Base-by-base conservation (phyloP, 2,113 vertebrate species). In the Gymnobelideus leadbeateri region DNA sequence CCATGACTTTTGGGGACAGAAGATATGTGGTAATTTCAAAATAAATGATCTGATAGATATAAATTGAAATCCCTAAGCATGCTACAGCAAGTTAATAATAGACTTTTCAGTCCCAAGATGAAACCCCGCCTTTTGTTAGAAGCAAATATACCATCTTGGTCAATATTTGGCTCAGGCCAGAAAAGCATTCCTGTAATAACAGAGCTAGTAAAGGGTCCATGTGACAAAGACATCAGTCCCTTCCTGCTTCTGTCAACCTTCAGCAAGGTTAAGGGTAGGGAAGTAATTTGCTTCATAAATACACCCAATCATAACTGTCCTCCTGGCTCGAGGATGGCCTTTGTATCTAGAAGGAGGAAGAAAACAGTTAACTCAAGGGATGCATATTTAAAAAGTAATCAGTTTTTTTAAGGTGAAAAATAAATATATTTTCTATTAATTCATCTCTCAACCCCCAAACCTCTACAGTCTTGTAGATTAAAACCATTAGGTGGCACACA, bases 91-190 rank as follows among this genome's bases (percentile, higher is more conserved):
- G 90, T 84, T 90, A 90, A 90, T 24, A 90, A 90, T 16, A 93
- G 53, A 89, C 31, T 93, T 19, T 94, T 95, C 49, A 26, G 25
- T 54, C 21, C 54, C 91, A 92, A 92, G 91, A 93, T 51, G 11
- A 94, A 92, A 91, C 50, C 90, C 46, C 89, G 55, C 49, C 31
- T 24, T 50, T 61, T 24, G 28, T 14, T 95, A 51, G 89, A 49
- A 92, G 84, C 43, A 97, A 91, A 95, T 89, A 31, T 90, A 49
- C 90, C 21, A 93, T 26, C 77, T 61, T 93, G 89, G 61, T 89
- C 46, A 46, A 51, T 23, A 92, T 23, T 47, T 90, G 89, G 47
- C 92, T 92, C 46, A 90, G 11, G 11, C 2, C 89, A 50, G 50
- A 93, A 77, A 95, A 93, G 54, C 23, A 89, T 14, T 84, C 52